A percentile compares a stretch with the other conserved stretches of the same genome.
phyloP scores from a whole-genome alignment of 2,797 vertebrate genomes.

The Schizothorax lantsangensis region DNA sequence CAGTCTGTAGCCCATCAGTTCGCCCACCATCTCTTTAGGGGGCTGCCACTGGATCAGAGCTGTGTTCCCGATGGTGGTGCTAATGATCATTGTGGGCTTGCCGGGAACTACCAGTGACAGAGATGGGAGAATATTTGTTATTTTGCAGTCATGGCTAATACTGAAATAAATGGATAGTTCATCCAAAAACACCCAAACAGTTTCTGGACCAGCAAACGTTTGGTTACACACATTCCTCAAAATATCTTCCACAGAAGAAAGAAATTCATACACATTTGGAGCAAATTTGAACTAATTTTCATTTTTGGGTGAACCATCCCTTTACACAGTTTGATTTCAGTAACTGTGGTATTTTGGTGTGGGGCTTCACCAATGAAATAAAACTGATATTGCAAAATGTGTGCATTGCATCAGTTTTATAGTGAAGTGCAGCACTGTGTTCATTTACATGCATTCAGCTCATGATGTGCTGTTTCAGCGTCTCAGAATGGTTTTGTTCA shows the following conservation, averaged over 20 bases:
- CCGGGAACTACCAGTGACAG: constrained; percentile 84
- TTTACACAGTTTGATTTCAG: neutral
- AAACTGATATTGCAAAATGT: neutral
- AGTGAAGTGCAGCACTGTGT: neutral
- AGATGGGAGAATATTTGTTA: neutral
- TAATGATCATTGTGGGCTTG: constrained; percentile 96
- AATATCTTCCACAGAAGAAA: neutral
- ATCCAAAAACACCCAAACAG: neutral
- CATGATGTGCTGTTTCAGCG: neutral
- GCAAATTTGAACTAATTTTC: neutral
- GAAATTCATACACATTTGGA: neutral
- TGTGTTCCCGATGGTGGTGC: constrained; percentile 92
- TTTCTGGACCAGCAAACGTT: neutral
- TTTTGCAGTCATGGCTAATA: neutral
- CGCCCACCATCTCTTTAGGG: constrained; percentile 92
- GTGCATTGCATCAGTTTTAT: neutral
- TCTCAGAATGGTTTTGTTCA: neutral
- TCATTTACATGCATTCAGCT: neutral
- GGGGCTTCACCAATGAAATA: neutral
- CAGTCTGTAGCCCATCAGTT: constrained; percentile 91
- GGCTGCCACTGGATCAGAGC: constrained; percentile 98
- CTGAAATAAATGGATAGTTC: neutral
- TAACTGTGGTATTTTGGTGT: neutral
- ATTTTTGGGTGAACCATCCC: neutral
- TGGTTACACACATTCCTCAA: neutral